phyloP scores from a whole-genome alignment of 2,113 vertebrate genomes.

The Chaenocephalus aceratus region DNA sequence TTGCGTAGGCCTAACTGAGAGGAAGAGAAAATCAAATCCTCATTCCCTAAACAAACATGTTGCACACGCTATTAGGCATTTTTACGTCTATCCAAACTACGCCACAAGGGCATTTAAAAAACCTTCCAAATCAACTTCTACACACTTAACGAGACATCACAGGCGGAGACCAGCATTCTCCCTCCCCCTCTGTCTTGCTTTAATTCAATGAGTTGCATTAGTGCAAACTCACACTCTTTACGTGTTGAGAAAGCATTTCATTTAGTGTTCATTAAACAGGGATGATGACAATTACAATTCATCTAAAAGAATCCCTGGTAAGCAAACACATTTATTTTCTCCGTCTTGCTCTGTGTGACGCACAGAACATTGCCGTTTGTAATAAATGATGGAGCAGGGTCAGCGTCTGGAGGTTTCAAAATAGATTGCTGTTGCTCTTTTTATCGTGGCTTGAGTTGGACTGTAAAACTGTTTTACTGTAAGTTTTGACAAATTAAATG shows the following conservation, averaged over 20 bases:
- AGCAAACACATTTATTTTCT: conserved; percentile 3
- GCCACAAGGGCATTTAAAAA: conserved; percentile 37
- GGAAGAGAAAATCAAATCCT: conserved; percentile 46
- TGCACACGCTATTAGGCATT: conserved; percentile 44
- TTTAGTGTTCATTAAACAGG: conserved; percentile 29
- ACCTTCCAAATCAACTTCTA: conserved; percentile 35
- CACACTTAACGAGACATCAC: conserved; percentile 25
- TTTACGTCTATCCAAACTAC: conserved; percentile 42
- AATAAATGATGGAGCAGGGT: conserved; percentile 19
- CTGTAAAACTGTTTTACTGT: neutral
- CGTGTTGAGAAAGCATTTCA: conserved; percentile 35
- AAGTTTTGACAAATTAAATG: conserved; percentile 5
- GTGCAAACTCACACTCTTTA: conserved; percentile 15
- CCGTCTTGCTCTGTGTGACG: neutral
- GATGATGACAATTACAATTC: conserved; percentile 10
- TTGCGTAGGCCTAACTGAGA: conserved; percentile 39
- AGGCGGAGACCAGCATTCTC: conserved; percentile 30
- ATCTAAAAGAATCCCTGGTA: conserved; percentile 8
- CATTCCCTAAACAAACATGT: conserved; percentile 60
- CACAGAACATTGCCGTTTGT: conserved; percentile 21
- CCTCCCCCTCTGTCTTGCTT: conserved; percentile 11
- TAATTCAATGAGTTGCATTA: conserved; percentile 31
- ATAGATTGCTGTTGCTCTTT: conserved; percentile 8
- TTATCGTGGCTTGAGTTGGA: conserved; percentile 8
- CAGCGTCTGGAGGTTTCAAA: neutral